phyloP scores from a whole-genome alignment of 1,140 invertebrate genomes.

The Pissodes strobi region DNA sequence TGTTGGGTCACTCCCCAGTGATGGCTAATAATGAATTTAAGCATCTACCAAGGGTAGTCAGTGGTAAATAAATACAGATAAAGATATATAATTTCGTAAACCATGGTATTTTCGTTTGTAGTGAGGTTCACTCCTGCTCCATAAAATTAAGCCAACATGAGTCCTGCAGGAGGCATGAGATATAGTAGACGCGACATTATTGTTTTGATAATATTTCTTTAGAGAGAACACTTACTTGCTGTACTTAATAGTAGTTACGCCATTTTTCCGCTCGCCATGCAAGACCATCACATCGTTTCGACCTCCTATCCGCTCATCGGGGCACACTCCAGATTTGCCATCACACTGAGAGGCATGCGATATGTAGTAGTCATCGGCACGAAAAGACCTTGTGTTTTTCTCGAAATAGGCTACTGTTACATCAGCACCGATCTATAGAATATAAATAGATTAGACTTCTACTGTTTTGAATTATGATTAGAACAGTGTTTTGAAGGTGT shows the following conservation, averaged over 20 bases:
- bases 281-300: slow-evolving; percentile 76
- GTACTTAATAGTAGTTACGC: slow-evolving; percentile 75
- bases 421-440: slow-evolving; percentile 70
- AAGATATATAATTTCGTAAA: too few species aligned
- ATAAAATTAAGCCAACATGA: too few species aligned
- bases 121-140: too few species aligned
- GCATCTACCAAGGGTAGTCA: too few species aligned
- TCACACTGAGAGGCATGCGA: slow-evolving; percentile 82
- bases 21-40: too few species aligned
- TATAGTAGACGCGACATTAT: background rate
- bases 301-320: slow-evolving; percentile 79
- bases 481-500: too few species aligned
- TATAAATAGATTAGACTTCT: background rate
- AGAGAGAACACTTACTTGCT: slow-evolving; percentile 23
- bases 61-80: too few species aligned
- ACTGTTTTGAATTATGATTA: too few species aligned
- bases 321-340: slow-evolving; percentile 81
- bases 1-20: too few species aligned
- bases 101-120: too few species aligned
- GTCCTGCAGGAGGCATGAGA: too few species aligned
- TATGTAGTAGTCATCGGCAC: slow-evolving; percentile 84
- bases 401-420: slow-evolving; percentile 84
- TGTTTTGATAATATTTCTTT: background rate
- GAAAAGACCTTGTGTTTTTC: slow-evolving; percentile 67
- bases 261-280: slow-evolving; percentile 74